Conservation (phyloP, 1,140 invertebrate species). For the Penaeus japonicus region DNA sequence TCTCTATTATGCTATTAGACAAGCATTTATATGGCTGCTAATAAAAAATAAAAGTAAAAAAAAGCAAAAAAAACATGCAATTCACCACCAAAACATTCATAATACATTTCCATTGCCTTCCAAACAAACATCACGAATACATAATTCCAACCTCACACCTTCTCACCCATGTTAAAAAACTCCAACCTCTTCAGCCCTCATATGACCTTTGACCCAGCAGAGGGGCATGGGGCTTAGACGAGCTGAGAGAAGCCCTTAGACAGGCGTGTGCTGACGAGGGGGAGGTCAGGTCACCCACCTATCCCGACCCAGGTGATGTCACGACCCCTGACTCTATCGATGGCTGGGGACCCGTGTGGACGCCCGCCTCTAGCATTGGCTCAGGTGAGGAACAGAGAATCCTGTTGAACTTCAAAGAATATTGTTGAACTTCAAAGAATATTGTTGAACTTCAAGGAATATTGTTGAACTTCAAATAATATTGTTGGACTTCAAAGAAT, state of each 20-base stretch:
- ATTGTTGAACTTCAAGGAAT: no score
- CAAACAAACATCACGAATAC: no score
- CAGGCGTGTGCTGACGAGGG: neutral
- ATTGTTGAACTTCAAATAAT: no score
- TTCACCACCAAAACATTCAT: no score
- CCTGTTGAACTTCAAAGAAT: no score
- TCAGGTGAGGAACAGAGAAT: neutral
- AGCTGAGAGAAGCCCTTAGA: constrained; percentile 17
- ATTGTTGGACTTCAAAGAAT: no score
- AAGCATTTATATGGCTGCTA: no score
- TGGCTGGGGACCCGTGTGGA: constrained; percentile 40
- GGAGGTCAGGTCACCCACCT: neutral
- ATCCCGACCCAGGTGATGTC: constrained; percentile 14
- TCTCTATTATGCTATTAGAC: no score
- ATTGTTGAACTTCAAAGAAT: no score
- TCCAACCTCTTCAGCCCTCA: neutral
- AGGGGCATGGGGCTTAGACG: constrained; percentile 1
- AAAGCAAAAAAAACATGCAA: no score
- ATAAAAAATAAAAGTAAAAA: no score
- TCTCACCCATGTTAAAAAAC: neutral
- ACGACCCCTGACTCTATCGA: constrained; percentile 46
- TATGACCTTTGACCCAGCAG: neutral
- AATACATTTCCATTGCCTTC: no score
- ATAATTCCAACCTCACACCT: neutral
- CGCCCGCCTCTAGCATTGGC: constrained; percentile 39